phyloP scores from a whole-genome alignment of 2,888 invertebrate species.

The Hemithea aestivaria region DNA sequence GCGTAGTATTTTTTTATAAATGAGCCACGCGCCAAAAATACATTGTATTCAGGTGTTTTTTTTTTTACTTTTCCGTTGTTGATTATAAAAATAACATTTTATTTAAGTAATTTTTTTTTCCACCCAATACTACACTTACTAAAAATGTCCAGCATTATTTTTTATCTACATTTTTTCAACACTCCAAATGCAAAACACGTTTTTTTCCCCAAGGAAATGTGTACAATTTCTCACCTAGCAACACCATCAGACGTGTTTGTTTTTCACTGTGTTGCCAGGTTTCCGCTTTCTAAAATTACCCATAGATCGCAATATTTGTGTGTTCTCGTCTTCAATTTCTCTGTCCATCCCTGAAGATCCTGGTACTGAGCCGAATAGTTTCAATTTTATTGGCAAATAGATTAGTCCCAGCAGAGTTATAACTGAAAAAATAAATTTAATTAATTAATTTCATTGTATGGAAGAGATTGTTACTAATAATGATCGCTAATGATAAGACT shows the following conservation, averaged over 20 bases:
- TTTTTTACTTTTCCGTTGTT: too few relatives aligned
- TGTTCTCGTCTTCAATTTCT: constrained; percentile 84
- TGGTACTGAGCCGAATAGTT: constrained; percentile 81
- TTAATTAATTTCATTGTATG: neutral
- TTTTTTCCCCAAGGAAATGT: too few relatives aligned
- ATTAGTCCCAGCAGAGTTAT: constrained; percentile 84
- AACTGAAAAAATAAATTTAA: constrained; percentile 63
- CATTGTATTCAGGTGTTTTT: too few relatives aligned
- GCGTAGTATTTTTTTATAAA: too few relatives aligned
- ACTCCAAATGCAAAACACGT: too few relatives aligned
- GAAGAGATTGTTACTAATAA: neutral
- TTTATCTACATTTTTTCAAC: too few relatives aligned
- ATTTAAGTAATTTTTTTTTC: too few relatives aligned
- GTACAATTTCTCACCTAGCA: neutral
- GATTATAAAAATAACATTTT: too few relatives aligned
- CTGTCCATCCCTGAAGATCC: constrained; percentile 63
- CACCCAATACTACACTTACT: too few relatives aligned
- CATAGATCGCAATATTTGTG: constrained; percentile 82
- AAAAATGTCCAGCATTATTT: too few relatives aligned
- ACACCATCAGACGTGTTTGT: constrained; percentile 62
- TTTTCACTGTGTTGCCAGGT: constrained; percentile 53
- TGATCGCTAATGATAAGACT: too few relatives aligned
- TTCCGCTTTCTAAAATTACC: constrained; percentile 81
- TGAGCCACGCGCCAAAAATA: too few relatives aligned
- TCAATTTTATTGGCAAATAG: constrained; percentile 82